These are phyloP conservation scores for Melanitta fusca DNA, from an alignment of 2,797 vertebrate species.

Conservation along the genomic window DNA sequence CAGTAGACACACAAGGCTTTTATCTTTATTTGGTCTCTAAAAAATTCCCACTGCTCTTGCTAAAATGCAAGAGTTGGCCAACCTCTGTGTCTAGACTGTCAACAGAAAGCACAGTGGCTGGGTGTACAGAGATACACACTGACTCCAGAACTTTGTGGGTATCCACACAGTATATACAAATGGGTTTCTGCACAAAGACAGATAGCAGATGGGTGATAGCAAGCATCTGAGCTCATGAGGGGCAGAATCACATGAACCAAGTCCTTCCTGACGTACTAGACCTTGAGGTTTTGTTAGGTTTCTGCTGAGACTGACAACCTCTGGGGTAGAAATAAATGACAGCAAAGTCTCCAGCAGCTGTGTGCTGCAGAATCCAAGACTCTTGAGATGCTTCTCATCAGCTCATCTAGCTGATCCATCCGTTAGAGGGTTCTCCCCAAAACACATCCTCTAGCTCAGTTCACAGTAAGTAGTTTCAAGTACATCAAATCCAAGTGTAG, in stretches of 20 bases:
- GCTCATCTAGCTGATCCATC: background rate
- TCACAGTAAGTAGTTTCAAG: background rate
- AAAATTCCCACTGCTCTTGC: background rate
- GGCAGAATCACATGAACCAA: accelerated
- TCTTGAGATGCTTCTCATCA: background rate
- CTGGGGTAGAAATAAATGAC: background rate
- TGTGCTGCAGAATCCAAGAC: background rate
- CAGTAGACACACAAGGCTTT: background rate
- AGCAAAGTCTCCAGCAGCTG: background rate
- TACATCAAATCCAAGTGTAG: background rate
- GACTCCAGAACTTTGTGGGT: background rate
- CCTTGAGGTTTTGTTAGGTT: background rate
- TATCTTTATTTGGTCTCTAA: background rate
- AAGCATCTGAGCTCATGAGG: background rate
- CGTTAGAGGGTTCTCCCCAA: background rate
- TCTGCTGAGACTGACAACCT: background rate
- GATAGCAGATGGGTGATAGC: background rate
- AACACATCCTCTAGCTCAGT: background rate
- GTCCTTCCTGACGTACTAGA: background rate
- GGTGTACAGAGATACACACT: background rate
- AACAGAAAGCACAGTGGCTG: background rate
- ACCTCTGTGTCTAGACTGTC: background rate
- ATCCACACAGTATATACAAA: background rate
- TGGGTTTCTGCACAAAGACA: background rate
- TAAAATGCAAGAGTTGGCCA: background rate